Base-by-base conservation (phyloP, 2,797 vertebrate genomes). In the Potorous gilbertii region DNA sequence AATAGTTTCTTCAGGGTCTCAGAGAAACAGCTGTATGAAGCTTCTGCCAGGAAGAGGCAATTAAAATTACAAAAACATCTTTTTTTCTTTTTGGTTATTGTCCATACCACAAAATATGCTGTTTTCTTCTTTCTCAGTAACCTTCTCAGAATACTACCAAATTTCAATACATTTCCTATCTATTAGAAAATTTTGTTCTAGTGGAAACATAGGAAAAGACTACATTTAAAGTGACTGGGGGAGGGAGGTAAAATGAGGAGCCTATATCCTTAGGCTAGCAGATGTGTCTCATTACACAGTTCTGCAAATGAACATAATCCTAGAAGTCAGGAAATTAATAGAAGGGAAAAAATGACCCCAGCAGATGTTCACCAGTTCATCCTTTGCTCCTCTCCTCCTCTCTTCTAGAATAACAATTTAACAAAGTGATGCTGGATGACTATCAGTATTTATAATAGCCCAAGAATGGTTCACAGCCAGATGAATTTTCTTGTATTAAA, bases 1-100 rank as follows among this genome's bases (percentile, higher is more conserved):
- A 98, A 98, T 95, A 98, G 96, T 62, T 97, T 96, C 96, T 96
- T 94, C 97, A 95, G 95, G 94, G 92, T 96, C 96, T 97, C 96
- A 96, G 96, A 97, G 97, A 98, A 0, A 18, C 98, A 98, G 98
- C 97, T 98, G 98, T 95, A 97, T 11, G 55, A 94, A 98, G 97
- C 94, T 97, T 97, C 96, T 97, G 97, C 93, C 97, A 97, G 97
- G 91, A 97, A 94, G 94, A 96, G 89, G 92, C 95, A 96, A 97
- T 97, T 95, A 95, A 97, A 98, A 97, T 59, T 0, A 0, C 94
- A 91, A 97, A 96, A 98, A 90, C 92, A 96, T 54, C 0, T 0
- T 57, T 93, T 97, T 0, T 66, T 93, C 97, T 98, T 97, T 91
- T 87, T 59, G 81, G 94, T 96, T 94, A 5, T 0, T 96, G 54